Evolutionary conservation across 2,797 vertebrate genomes (phyloP).

Genomic region (Rachycentron canadum): DNA sequence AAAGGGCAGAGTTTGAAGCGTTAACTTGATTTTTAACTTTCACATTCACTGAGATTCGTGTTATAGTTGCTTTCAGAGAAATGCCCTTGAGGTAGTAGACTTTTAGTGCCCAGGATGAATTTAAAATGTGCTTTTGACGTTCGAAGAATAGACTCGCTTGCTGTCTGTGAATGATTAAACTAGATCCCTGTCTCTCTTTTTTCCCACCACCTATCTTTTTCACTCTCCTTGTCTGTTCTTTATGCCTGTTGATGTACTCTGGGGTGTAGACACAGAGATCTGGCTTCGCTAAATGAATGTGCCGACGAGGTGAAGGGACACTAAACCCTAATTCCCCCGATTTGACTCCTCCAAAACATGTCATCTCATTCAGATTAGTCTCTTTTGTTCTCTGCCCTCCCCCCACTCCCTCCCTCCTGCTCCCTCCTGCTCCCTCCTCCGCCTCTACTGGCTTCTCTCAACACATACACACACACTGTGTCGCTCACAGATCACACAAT

Average conservation of each 20-base stretch:
- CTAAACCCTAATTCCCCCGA: conserved; percentile 84
- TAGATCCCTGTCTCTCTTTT: conserved; percentile 50
- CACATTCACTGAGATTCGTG: conserved; percentile 56
- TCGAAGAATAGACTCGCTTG: conserved; percentile 68
- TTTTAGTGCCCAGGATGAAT: conserved; percentile 72
- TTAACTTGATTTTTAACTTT: conserved; percentile 70
- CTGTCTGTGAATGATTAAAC: conserved; percentile 80
- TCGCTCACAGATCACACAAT: conserved; percentile 78
- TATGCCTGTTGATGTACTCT: conserved; percentile 70
- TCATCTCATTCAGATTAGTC: conserved; percentile 87
- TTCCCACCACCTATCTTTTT: conserved; percentile 55
- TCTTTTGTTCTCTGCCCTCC: conserved; percentile 84
- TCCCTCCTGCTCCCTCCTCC: conserved; percentile 27
- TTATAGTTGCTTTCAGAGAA: conserved; percentile 65
- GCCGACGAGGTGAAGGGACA: conserved; percentile 79
- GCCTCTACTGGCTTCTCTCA: conserved; percentile 41
- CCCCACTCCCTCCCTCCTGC: conserved; percentile 41
- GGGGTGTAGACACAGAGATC: conserved; percentile 65
- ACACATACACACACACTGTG: conserved; percentile 44
- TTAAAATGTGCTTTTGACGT: conserved; percentile 75
- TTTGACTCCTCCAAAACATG: conserved; percentile 86
- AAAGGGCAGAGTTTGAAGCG: conserved; percentile 38
- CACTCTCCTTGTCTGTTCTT: conserved; percentile 56
- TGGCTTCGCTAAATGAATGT: conserved; percentile 81
- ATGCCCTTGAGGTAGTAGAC: conserved; percentile 72